Conservation (phyloP, 2,888 invertebrate species). For the Drosophila kokeensis region DNA sequence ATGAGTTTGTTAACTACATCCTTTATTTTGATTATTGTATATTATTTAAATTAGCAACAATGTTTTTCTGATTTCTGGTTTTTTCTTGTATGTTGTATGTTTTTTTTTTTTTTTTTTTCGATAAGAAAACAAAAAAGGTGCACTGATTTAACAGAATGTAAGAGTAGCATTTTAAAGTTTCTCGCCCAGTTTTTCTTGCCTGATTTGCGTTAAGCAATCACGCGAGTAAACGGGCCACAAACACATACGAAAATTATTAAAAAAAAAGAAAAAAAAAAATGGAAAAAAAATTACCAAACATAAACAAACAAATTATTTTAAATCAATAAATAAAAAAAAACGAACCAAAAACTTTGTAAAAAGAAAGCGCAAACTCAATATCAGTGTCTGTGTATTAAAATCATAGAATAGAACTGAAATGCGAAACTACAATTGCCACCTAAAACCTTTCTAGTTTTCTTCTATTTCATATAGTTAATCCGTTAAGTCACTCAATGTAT, state of each 20-base stretch:
- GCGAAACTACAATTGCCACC: slow-evolving; percentile 56
- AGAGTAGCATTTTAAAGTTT: slow-evolving; percentile 84
- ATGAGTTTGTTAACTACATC: slow-evolving; percentile 1
- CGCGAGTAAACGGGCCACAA: slow-evolving; percentile 81
- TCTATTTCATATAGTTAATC: slow-evolving; percentile 45
- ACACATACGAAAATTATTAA: slow-evolving; percentile 47
- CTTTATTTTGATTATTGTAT: slow-evolving; percentile 12
- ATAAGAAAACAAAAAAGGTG: slow-evolving; percentile 74
- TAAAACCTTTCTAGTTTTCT: slow-evolving; percentile 53
- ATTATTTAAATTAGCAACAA: slow-evolving; percentile 40
- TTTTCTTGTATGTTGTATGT: slow-evolving; percentile 18
- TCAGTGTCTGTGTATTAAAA: slow-evolving; percentile 35
- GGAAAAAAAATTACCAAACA: slow-evolving; percentile 37
- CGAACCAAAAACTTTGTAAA: slow-evolving; percentile 31
- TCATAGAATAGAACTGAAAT: slow-evolving; percentile 55
- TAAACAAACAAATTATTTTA: slow-evolving; percentile 51
- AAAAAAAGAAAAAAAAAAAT: slow-evolving; percentile 22
- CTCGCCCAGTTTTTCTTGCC: slow-evolving; percentile 82
- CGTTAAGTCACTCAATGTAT: slow-evolving; percentile 52
- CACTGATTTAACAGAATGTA: slow-evolving; percentile 84
- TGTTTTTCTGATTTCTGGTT: slow-evolving; percentile 25
- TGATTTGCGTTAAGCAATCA: slow-evolving; percentile 81
- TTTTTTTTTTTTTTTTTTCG: slow-evolving; percentile 34
- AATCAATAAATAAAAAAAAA: slow-evolving; percentile 51
- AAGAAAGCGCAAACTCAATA: slow-evolving; percentile 45